Evolutionary conservation across 2,888 invertebrate genomes (phyloP).

Genomic region (Drosophila pseudotakahashii): DNA sequence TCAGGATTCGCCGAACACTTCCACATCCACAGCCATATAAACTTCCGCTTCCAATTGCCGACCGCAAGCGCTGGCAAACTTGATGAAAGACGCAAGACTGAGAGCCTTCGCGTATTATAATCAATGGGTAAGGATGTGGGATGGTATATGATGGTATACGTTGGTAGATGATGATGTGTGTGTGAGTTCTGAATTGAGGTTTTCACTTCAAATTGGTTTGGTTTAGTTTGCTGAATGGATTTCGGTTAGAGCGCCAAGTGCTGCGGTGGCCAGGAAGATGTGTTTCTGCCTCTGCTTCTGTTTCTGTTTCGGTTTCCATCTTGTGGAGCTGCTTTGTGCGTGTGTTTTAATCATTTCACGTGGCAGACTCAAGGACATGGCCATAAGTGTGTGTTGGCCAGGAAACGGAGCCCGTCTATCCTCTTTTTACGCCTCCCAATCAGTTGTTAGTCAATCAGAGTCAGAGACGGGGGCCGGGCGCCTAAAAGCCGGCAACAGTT

Average conservation of each 20-base stretch:
- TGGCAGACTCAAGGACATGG: slow-evolving; percentile 32
- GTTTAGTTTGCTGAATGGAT: slow-evolving; percentile 61
- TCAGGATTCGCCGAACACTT: slow-evolving; percentile 10
- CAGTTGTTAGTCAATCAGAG: slow-evolving; percentile 25
- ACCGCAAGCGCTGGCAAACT: slow-evolving; percentile 20
- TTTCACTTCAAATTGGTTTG: slow-evolving; percentile 59
- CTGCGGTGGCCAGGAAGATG: slow-evolving; percentile 39
- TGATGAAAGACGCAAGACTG: slow-evolving; percentile 55
- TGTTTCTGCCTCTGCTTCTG: background rate
- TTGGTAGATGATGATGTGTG: background rate
- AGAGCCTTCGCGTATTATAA: slow-evolving; percentile 52
- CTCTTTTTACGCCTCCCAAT: slow-evolving; percentile 20
- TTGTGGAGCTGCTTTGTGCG: background rate
- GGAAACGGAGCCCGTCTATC: slow-evolving; percentile 15
- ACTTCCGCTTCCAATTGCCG: background rate
- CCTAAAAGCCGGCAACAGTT: slow-evolving; percentile 9
- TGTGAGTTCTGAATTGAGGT: slow-evolving; percentile 46
- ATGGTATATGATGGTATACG: too few species aligned
- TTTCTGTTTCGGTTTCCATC: background rate
- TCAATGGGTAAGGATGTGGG: slow-evolving; percentile 34
- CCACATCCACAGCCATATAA: background rate
- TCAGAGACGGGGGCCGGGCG: background rate
- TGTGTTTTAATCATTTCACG: slow-evolving; percentile 31
- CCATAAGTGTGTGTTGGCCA: slow-evolving; percentile 11
- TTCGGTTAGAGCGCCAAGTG: slow-evolving; percentile 53